Conservation (phyloP, 2,113 vertebrate species). For the Balaeniceps rex region DNA sequence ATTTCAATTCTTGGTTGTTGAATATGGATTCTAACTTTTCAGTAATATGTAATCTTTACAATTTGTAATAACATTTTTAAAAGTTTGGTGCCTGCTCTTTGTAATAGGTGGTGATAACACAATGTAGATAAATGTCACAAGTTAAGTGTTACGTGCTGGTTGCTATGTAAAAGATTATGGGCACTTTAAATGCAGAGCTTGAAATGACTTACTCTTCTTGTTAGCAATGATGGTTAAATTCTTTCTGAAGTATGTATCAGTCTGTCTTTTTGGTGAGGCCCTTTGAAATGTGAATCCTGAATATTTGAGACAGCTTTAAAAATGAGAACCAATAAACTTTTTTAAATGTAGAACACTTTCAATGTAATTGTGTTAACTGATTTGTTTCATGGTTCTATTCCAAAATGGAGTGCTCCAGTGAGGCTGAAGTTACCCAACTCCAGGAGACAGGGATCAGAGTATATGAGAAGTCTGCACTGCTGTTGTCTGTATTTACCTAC, state of each 20-base stretch:
- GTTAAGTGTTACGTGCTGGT: background rate
- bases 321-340: background rate
- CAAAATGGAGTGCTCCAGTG: background rate
- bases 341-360: background rate
- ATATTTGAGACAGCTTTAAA: background rate
- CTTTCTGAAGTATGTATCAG: background rate
- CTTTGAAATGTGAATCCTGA: background rate
- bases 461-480: background rate
- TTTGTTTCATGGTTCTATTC: background rate
- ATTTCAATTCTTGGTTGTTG: background rate
- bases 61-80: slow-evolving; percentile 25
- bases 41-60: background rate
- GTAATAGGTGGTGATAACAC: slow-evolving; percentile 18
- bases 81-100: slow-evolving; percentile 32
- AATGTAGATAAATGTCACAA: slow-evolving; percentile 24
- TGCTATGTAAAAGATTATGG: background rate
- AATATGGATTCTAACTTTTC: slow-evolving; percentile 10
- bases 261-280: background rate
- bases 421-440: background rate
- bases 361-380: background rate
- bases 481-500: background rate
- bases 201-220: background rate
- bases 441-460: background rate
- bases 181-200: slow-evolving; percentile 48
- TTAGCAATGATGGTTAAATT: background rate